Evolutionary conservation across 2,797 vertebrate genomes (phyloP).

Genomic region (Valencia hispanica): DNA sequence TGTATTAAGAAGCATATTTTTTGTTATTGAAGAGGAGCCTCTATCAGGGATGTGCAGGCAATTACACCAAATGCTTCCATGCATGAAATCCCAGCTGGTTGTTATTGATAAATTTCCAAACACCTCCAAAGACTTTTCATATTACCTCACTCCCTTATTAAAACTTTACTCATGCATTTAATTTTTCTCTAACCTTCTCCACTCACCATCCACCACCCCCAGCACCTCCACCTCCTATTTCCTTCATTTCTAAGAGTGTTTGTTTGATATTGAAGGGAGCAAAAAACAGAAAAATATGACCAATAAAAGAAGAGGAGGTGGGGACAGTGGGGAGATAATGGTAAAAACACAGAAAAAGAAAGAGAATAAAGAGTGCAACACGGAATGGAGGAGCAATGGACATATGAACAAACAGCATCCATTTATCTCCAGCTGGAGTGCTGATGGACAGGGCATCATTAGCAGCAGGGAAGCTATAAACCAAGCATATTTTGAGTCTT

Average conservation of each 20-base stretch:
- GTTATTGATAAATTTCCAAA: constrained; percentile 87
- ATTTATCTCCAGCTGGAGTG: constrained; percentile 73
- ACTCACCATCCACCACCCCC: not conserved
- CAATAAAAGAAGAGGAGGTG: constrained; percentile 21
- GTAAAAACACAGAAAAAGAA: constrained; percentile 3
- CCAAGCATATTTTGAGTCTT: constrained; percentile 61
- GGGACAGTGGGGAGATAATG: constrained; percentile 22
- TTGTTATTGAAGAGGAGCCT: constrained; percentile 81
- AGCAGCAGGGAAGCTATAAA: constrained; percentile 60
- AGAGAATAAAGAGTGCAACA: constrained; percentile 37
- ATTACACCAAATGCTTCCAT: constrained; percentile 85
- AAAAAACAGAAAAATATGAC: constrained; percentile 56
- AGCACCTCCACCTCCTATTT: not conserved
- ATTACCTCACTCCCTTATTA: constrained; percentile 83
- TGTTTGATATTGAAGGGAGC: constrained; percentile 55
- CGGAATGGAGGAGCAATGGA: constrained; percentile 63
- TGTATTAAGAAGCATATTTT: constrained; percentile 77
- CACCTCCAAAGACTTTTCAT: constrained; percentile 85
- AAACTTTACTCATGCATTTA: constrained; percentile 85
- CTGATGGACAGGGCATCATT: constrained; percentile 68
- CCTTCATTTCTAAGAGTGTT: constrained; percentile 47
- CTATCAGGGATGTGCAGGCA: constrained; percentile 86
- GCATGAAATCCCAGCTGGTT: constrained; percentile 86
- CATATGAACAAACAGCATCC: constrained; percentile 69
- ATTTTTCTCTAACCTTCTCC: constrained; percentile 32